Evolutionary conservation across 2,797 vertebrate genomes (phyloP), one percentile per base, ranked within the genome.

Genomic region (Pterois miles): DNA sequence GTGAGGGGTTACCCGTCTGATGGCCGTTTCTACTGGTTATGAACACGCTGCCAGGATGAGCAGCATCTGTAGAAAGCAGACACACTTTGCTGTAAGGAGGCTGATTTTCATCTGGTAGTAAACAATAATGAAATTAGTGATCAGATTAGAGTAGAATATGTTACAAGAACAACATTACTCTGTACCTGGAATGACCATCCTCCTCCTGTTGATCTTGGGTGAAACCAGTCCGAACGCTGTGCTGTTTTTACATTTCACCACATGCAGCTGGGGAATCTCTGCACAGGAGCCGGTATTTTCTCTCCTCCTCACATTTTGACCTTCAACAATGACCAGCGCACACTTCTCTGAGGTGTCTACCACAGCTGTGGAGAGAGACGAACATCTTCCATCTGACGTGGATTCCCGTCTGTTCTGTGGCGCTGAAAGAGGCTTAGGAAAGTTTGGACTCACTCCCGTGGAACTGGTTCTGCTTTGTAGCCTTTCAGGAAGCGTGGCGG

Each of bases 171-270:
- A n/a, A n/a, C n/a, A n/a, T 33, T 33, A 4, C 4, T 33, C 31
- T 33, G 31, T 33, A 33, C 46, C 95, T 95, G 89, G 82, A 76
- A 73, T 48, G 20, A 65, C 43, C 27, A 79, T 64, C 74, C 84
- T 94, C 71, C 85, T 89, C 86, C 93, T 92, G 90, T 72, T 93
- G 76, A 93, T 80, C 87, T 96, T 95, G 22, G 96, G 95, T 67
- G 95, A 96, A 74, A 96, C 93, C 23, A 96, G 86, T 65, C 93
- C 86, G 50, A 95, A 96, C 18, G 94, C 91, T 0, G 93, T 95
- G 78, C 90, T 94, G 64, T 96, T 95, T 88, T 94, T 95, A 81
- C 93, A 95, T 63, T 95, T 94, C 48, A 94, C 92, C 72, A 95
- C 93, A 74, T 95, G 95, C 1, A 96, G 87, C 83, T 91, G 92